A percentile compares a stretch with the other conserved stretches of the same genome.
These are phyloP conservation scores for Spodoptera litura DNA, from an alignment of 1,140 invertebrate species.

Conservation along the genomic window DNA sequence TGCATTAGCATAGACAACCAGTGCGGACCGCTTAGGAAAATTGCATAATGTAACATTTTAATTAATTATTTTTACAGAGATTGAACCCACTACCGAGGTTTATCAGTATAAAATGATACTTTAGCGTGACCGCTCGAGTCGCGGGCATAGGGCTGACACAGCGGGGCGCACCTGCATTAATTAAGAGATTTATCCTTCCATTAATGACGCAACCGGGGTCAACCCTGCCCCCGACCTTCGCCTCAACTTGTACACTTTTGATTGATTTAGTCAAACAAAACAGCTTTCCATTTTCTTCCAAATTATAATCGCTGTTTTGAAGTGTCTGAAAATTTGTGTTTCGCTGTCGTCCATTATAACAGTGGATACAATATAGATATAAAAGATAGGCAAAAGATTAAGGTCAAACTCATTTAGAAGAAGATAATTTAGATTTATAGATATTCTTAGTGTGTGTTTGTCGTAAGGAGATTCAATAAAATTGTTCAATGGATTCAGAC, in stretches of 20 bases:
- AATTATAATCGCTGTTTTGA: slow-evolving; percentile 49
- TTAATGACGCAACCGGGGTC: slow-evolving; percentile 56
- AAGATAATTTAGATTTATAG: slow-evolving; percentile 30
- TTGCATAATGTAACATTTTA: slow-evolving; percentile 5
- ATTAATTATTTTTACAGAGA: slow-evolving; percentile 12
- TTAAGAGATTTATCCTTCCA: slow-evolving; percentile 69
- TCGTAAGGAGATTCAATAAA: slow-evolving; percentile 22
- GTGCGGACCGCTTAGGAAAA: background rate
- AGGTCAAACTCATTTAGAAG: slow-evolving; percentile 31
- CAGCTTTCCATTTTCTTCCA: slow-evolving; percentile 49
- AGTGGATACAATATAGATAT: slow-evolving; percentile 18
- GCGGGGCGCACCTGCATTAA: slow-evolving; percentile 65
- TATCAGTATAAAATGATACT: slow-evolving; percentile 16
- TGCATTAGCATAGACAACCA: slow-evolving; percentile 21
- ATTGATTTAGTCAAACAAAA: slow-evolving; percentile 66
- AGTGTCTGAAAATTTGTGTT: slow-evolving; percentile 36
- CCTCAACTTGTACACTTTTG: slow-evolving; percentile 53
- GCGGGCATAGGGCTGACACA: slow-evolving; percentile 48
- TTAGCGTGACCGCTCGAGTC: slow-evolving; percentile 23
- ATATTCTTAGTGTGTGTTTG: slow-evolving; percentile 11
- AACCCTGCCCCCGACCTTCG: slow-evolving; percentile 46
- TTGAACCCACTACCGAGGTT: background rate
- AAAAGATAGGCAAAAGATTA: slow-evolving; percentile 26
- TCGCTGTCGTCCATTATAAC: slow-evolving; percentile 18
- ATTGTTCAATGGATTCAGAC: slow-evolving; percentile 31